phyloP scores from a whole-genome alignment of 2,888 invertebrate species.

The Pollenia angustigena region DNA sequence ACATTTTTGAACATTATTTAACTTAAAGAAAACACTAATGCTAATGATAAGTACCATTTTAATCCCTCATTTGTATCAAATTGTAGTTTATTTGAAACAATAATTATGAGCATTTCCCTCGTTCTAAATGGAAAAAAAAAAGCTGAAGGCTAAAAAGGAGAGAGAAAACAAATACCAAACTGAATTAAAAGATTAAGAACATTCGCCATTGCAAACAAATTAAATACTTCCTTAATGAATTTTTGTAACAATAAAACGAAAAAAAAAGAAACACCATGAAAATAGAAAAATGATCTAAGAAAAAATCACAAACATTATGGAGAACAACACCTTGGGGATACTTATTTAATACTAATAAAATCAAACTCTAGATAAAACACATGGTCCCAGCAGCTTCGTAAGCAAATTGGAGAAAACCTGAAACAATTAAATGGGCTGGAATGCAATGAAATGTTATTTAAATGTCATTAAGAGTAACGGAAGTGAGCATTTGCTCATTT shows the following conservation, averaged over 20 bases:
- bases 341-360: conserved; percentile 34
- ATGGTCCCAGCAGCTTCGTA: neutral
- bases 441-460: conserved; percentile 40
- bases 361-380: conserved; percentile 3
- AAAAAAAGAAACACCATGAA: neutral
- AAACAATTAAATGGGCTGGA: conserved; percentile 36
- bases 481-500: conserved; percentile 58
- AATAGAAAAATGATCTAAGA: neutral
- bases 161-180: neutral
- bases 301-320: neutral
- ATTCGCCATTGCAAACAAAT: conserved; percentile 46
- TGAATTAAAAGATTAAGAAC: conserved; percentile 46
- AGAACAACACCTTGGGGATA: conserved; percentile 38
- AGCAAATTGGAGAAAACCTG: conserved; percentile 8
- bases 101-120: conserved; percentile 45
- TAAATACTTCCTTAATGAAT: conserved; percentile 64
- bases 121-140: neutral
- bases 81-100: conserved; percentile 39
- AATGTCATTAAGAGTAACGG: conserved; percentile 56
- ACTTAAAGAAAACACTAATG: neutral
- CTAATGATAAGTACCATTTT: conserved; percentile 24
- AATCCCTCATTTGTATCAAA: conserved; percentile 18
- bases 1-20: neutral
- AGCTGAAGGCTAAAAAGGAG: conserved; percentile 1
- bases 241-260: conserved; percentile 8